phyloP scores from a whole-genome alignment of 2,113 vertebrate genomes.

The Xenopus tropicalis region UCB_Xtro_10.0 CM004450.2:33861001-33861500 shows the following conservation, averaged over 20 bases:
- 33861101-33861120: background rate
- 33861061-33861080: constrained; percentile 6
- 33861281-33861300: constrained; percentile 63
- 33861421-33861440: too few relatives aligned
- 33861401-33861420: too few relatives aligned
- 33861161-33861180: background rate
- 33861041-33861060: background rate
- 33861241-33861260: constrained; percentile 65
- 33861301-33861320: background rate
- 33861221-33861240: constrained; percentile 64
- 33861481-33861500: too few relatives aligned
- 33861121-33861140: background rate
- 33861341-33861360: background rate
- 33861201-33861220: constrained; percentile 52
- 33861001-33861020: background rate
- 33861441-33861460: too few relatives aligned
- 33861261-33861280: constrained; percentile 39
- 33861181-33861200: constrained; percentile 43
- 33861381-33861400: too few relatives aligned
- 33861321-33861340: background rate
- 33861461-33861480: too few relatives aligned
- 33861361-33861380: background rate
- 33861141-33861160: background rate
- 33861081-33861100: background rate
- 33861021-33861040: background rate